phyloP scores from a whole-genome alignment of 2,888 invertebrate genomes.

The Adela reaumurella region DNA sequence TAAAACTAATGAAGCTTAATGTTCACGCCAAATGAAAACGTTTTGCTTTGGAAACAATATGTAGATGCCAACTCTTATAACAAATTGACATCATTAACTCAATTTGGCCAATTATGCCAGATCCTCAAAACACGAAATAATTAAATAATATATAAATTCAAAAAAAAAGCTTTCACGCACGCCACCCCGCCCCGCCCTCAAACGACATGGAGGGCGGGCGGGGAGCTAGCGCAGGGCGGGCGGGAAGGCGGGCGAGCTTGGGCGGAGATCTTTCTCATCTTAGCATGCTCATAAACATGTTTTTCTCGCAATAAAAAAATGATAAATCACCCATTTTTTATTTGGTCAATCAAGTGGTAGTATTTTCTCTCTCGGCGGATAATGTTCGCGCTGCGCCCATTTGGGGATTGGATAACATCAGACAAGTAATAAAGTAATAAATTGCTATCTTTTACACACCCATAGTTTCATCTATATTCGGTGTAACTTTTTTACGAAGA shows the following conservation, averaged over 20 bases:
- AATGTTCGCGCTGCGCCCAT: background rate
- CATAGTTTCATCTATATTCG: background rate
- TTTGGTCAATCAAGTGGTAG: conserved; percentile 54
- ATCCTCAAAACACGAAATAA: no score
- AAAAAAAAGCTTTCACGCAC: no score
- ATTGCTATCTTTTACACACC: background rate
- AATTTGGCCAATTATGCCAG: no score
- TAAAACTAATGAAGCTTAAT: no score
- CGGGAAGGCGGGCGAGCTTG: background rate
- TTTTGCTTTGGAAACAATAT: no score
- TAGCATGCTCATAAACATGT: conserved; percentile 58
- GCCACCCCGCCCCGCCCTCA: background rate
- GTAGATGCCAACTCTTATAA: no score
- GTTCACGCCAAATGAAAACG: no score
- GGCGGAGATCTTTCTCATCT: conserved; percentile 23
- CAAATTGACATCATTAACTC: no score
- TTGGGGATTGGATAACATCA: background rate
- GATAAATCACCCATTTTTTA: conserved; percentile 56
- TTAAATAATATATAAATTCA: no score
- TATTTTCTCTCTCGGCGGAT: conserved; percentile 1
- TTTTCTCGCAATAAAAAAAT: conserved; percentile 57
- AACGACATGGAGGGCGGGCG: background rate
- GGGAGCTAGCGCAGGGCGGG: background rate
- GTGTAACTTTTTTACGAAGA: no score
- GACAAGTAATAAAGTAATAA: background rate